These are phyloP conservation scores for Arenaria interpres DNA, from an alignment of 2,113 vertebrate genomes.

Conservation along the genomic window DNA sequence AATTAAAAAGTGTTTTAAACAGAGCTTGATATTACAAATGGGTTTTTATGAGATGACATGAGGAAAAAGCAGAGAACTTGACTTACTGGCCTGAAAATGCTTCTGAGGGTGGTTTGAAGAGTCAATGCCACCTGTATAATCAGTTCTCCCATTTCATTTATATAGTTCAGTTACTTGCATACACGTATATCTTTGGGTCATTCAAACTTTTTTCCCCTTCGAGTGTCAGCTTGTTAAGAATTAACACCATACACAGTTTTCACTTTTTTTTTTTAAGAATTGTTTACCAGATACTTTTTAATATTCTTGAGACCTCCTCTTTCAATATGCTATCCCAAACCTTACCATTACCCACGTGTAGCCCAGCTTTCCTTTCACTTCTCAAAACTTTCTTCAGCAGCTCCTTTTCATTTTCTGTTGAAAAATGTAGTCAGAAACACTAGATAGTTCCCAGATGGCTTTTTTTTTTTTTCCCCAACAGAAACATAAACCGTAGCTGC, in stretches of 20 bases:
- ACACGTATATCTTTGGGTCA: neutral
- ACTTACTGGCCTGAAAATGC: neutral
- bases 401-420: neutral
- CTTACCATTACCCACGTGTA: neutral
- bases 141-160: neutral
- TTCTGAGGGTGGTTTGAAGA: neutral
- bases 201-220: neutral
- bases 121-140: neutral
- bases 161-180: neutral
- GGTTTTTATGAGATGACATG: neutral
- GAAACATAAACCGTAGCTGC: neutral
- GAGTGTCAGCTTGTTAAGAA: neutral
- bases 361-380: neutral
- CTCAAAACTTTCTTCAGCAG: neutral
- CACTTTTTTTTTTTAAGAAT: neutral
- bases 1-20: neutral
- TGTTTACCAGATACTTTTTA: neutral
- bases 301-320: neutral
- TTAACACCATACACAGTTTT: neutral
- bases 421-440: neutral
- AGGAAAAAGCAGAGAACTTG: neutral
- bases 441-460: neutral
- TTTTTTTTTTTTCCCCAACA: neutral
- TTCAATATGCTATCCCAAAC: neutral
- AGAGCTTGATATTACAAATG: neutral